These are phyloP conservation scores for Brenthis hecate DNA, from an alignment of 2,888 invertebrate species.

Conservation along the genomic window DNA sequence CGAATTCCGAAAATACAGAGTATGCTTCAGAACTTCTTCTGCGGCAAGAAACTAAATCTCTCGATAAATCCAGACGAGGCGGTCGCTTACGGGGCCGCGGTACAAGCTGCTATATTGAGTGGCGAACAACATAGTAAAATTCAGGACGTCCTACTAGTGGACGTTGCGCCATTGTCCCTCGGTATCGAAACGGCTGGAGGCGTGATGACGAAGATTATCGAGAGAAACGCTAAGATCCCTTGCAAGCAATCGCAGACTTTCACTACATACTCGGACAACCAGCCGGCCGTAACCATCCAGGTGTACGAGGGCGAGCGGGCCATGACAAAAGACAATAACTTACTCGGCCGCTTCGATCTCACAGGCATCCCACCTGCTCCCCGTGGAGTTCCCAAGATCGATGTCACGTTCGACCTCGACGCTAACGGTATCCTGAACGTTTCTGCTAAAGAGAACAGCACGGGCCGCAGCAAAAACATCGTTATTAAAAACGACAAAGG, in stretches of 20 bases:
- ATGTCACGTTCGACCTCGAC: slow-evolving; percentile 89
- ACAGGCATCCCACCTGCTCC: slow-evolving; percentile 88
- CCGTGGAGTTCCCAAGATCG: slow-evolving; percentile 86
- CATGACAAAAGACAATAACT: slow-evolving; percentile 91
- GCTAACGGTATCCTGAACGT: slow-evolving; percentile 92
- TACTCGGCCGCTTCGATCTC: slow-evolving; percentile 84
- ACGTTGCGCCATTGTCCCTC: slow-evolving; percentile 85
- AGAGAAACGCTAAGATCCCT: slow-evolving; percentile 87
- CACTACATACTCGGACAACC: slow-evolving; percentile 91
- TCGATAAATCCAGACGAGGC: slow-evolving; percentile 92
- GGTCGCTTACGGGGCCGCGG: slow-evolving; percentile 89
- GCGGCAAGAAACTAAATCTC: slow-evolving; percentile 86
- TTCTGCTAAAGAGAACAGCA: slow-evolving; percentile 87
- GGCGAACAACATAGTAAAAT: slow-evolving; percentile 89
- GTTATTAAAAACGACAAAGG: slow-evolving; percentile 93
- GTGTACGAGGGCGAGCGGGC: slow-evolving; percentile 88
- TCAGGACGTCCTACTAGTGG: slow-evolving; percentile 84
- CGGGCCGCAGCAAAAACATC: slow-evolving; percentile 87
- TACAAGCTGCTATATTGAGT: slow-evolving; percentile 87
- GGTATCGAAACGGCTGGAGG: slow-evolving; percentile 91
- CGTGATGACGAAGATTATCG: slow-evolving; percentile 89
- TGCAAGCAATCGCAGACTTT: slow-evolving; percentile 88
- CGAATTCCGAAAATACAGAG: slow-evolving; percentile 91
- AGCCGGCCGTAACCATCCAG: slow-evolving; percentile 74
- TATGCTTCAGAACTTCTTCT: slow-evolving; percentile 89